Evolutionary conservation across 2,797 vertebrate genomes (phyloP), one percentile per base, ranked within the genome.

Genomic region (Nyctalus aviator): DNA sequence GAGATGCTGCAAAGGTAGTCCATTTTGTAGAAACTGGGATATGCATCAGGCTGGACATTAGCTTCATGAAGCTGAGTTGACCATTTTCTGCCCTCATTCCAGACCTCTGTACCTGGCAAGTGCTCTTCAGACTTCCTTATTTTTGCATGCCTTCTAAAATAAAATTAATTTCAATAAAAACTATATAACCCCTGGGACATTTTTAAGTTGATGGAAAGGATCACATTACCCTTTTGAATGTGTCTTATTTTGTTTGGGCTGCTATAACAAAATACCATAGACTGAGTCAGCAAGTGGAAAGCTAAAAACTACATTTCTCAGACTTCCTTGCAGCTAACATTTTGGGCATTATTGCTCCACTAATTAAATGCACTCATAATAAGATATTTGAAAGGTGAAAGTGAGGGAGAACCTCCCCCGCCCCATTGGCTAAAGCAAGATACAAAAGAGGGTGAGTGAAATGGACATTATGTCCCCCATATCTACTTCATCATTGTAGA

Each of bases 131-230:
- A 35, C 50, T 46, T 87, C 25, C 25, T 59, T 57, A 55, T 75
- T 64, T 89, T 75, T 48, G 25, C 76, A 21, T 76, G 41, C 18
- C 2, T 57, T 32, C 48, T 73, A 66, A 86, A 84, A 85, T 75
- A 44, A 96, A 95, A 94, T 57, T 46, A 79, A 92, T 92, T 75
- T 66, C 78, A 90, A 32, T 44, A 46, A 90, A 85, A 96, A 44
- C 15, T 55, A 15, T 35, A 14, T 62, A 53, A 21, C 18, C 53
- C 23, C 21, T 71, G 79, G 5, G 64, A 77, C 21, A 90, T 78
- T 88, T 95, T 88, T 17, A 87, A 88, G 6, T 95, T 48, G 41
- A 50, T 21, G 18, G 18, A 46, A 81, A 62, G 62, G 8, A 62
- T 92, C 75, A 55, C 18, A 53, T 85, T 14, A 23, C 20, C 17